Conservation (phyloP, 1,140 invertebrate species). For the Drosophila tani region DNA sequence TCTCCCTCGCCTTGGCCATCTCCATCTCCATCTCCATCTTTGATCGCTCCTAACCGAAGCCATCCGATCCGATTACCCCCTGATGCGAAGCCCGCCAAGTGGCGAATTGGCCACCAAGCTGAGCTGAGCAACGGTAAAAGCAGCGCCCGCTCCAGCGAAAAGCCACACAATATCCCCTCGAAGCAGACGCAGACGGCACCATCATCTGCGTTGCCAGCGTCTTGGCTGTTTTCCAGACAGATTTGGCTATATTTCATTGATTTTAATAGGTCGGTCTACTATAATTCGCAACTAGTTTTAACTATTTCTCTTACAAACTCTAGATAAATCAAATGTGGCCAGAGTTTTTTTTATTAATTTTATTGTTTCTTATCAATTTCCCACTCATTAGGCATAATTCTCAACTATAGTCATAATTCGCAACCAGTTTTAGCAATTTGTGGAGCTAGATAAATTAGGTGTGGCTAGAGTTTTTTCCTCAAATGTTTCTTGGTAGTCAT, state of each 20-base stretch:
- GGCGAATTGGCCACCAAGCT: not conserved
- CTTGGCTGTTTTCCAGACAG: not conserved
- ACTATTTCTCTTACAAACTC: too few relatives aligned
- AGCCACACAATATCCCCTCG: conserved; percentile 28
- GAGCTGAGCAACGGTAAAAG: conserved; percentile 33
- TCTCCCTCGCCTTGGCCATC: not conserved
- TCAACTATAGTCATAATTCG: too few relatives aligned
- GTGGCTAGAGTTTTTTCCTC: too few relatives aligned
- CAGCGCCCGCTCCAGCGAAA: conserved; percentile 2
- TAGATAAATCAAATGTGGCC: too few relatives aligned
- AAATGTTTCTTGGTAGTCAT: too few relatives aligned
- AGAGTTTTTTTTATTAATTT: too few relatives aligned
- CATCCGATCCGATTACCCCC: conserved; percentile 30
- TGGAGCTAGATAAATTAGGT: too few relatives aligned
- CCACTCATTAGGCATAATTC: too few relatives aligned
- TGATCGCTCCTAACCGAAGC: conserved; percentile 8
- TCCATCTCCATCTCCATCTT: conserved; percentile 6
- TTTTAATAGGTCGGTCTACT: not conserved
- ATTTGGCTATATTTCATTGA: not conserved
- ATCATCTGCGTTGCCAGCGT: not conserved
- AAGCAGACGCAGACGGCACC: not conserved
- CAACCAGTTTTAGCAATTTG: too few relatives aligned
- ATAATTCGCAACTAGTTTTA: not conserved
- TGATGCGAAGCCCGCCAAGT: conserved; percentile 29
- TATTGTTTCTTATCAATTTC: too few relatives aligned